Conservation (phyloP, 2,888 invertebrate genomes). For the Pyrrhia umbra region DNA sequence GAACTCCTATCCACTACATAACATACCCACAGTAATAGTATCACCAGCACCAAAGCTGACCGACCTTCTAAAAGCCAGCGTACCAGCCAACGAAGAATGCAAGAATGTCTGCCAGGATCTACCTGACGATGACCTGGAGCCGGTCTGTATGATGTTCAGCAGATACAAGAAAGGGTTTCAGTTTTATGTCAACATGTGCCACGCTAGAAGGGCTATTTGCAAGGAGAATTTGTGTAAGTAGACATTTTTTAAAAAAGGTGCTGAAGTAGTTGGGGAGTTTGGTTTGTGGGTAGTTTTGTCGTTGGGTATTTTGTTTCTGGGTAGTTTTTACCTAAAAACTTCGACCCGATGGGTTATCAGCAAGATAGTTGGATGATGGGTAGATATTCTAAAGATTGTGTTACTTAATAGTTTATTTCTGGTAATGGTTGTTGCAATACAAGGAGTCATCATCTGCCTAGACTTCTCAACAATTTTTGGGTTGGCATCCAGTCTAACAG, state of each 20-base stretch:
- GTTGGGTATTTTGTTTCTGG: no score
- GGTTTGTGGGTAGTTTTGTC: no score
- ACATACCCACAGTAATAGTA: background rate
- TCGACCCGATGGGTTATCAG: no score
- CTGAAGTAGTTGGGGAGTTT: no score
- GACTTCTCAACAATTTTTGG: no score
- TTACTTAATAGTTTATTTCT: no score
- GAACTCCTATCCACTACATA: no score
- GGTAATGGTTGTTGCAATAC: no score
- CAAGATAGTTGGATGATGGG: no score
- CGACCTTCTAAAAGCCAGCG: background rate
- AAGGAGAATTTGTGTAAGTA: slow-evolving; percentile 78
- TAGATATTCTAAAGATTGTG: no score
- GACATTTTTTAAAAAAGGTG: background rate
- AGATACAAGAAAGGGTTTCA: slow-evolving; percentile 82
- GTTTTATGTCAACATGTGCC: slow-evolving; percentile 82
- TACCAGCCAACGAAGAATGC: slow-evolving; percentile 58
- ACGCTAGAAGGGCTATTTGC: slow-evolving; percentile 81
- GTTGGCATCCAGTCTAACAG: no score
- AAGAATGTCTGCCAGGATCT: slow-evolving; percentile 76
- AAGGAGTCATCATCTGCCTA: no score
- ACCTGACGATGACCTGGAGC: slow-evolving; percentile 72
- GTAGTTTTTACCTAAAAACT: background rate
- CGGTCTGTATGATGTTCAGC: slow-evolving; percentile 86
- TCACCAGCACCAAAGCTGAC: slow-evolving; percentile 18